Conservation (phyloP, 1,140 invertebrate genomes). For the Nebria ingens region DNA sequence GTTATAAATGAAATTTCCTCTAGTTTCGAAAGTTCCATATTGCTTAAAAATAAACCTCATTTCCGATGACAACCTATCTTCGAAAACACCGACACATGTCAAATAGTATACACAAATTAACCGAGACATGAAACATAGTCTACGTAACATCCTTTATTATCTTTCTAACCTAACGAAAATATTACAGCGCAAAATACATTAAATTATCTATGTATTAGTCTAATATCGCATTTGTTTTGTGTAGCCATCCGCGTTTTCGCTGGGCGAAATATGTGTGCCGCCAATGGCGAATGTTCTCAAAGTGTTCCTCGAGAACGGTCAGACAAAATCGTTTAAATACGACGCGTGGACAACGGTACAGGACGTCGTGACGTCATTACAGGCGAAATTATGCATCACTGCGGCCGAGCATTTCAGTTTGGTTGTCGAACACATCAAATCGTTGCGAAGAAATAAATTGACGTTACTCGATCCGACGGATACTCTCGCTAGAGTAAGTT, state of each 20-base stretch:
- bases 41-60: no score
- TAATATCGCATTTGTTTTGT: constrained; percentile 31
- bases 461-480: constrained; percentile 75
- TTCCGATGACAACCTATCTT: no score
- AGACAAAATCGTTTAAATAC: constrained; percentile 95
- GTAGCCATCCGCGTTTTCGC: constrained; percentile 64
- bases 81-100: no score
- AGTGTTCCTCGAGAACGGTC: constrained; percentile 88
- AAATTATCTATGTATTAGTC: no score
- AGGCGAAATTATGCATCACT: constrained; percentile 74
- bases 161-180: no score
- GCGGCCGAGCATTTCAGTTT: constrained; percentile 76
- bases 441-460: constrained; percentile 69
- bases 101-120: no score
- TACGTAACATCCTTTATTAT: no score
- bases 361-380: constrained; percentile 74
- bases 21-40: no score
- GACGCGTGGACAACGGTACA: constrained; percentile 80
- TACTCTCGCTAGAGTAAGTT: constrained; percentile 67
- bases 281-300: constrained; percentile 89
- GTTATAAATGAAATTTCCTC: no score
- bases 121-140: no score
- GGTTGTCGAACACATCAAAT: constrained; percentile 84
- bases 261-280: constrained; percentile 69
- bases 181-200: no score